Base-by-base conservation (phyloP, 2,888 invertebrate species). In the Neria commutata region DNA sequence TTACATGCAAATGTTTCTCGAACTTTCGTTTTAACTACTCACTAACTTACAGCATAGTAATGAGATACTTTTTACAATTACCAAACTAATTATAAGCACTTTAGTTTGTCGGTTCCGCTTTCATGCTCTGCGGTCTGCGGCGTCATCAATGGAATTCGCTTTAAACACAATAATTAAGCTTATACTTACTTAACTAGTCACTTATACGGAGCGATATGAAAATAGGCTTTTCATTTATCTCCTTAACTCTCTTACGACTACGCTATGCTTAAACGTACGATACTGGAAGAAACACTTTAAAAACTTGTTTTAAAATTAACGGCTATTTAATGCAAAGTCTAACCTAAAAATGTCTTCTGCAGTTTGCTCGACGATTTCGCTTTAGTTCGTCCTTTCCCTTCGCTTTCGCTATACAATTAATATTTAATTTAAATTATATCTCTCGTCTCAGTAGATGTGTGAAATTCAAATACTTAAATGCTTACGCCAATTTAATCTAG, bases 71-170 rank as follows among this genome's bases (percentile, higher is more conserved):
- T 64, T 64, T 49, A 42, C 58, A 61, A 25, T 40, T 66, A 67
- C 48, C n/a, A 48, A 56, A 46, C 51, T 51, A 56, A 14, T 50
- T 56, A 56, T 56, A 58, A 72, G 72, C 72, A 72, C 75, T 73
- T 72, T 62, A 70, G 75, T 56, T 46, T 54, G n/a, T n/a, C n/a
- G n/a, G n/a, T n/a, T n/a, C n/a, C n/a, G n/a, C n/a, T n/a, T n/a
- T n/a, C n/a, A n/a, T n/a, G n/a, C n/a, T n/a, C n/a, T n/a, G n/a
- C n/a, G n/a, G n/a, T n/a, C n/a, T n/a, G n/a, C n/a, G n/a, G n/a
- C n/a, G n/a, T n/a, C n/a, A n/a, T n/a, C n/a, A n/a, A n/a, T 11
- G n/a, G 6, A 14, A n/a, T 37, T 37, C n/a, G 3, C 4, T 37
- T 37, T 37, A 37, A 37, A 37, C n/a, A 14, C 8, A 5, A 11